Conservation (phyloP, 2,113 vertebrate genomes). For the Argyrosomus japonicus region DNA sequence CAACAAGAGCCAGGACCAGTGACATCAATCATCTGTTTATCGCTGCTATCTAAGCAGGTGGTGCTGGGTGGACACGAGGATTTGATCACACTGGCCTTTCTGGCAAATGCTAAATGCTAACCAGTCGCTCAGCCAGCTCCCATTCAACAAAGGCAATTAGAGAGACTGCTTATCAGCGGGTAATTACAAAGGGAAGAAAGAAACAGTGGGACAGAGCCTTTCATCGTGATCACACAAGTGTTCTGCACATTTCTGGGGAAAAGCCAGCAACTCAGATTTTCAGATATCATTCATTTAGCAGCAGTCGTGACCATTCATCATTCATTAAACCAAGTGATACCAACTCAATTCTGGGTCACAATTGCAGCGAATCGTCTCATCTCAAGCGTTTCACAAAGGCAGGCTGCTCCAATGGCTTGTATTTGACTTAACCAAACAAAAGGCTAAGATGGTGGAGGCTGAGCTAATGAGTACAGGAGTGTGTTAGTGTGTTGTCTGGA, state of each 20-base stretch:
- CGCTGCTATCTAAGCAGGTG: slow-evolving; percentile 17
- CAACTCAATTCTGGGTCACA: slow-evolving; percentile 26
- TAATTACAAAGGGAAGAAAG: slow-evolving; percentile 28
- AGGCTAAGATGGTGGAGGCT: background rate
- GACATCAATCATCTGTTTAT: background rate
- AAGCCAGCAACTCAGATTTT: slow-evolving; percentile 25
- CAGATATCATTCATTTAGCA: slow-evolving; percentile 27
- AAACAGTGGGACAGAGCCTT: slow-evolving; percentile 12
- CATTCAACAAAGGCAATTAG: slow-evolving; percentile 50
- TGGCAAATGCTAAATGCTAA: slow-evolving; percentile 27
- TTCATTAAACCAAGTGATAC: slow-evolving; percentile 22
- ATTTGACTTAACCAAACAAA: background rate
- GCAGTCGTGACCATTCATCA: slow-evolving; percentile 15
- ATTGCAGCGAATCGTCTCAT: slow-evolving; percentile 39
- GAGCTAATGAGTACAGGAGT: background rate
- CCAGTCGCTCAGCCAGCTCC: slow-evolving; percentile 38
- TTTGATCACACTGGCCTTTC: slow-evolving; percentile 32
- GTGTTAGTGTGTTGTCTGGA: slow-evolving; percentile 42
- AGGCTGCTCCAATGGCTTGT: background rate
- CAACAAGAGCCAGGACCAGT: slow-evolving; percentile 1
- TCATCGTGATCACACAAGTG: slow-evolving; percentile 35
- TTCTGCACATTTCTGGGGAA: slow-evolving; percentile 18
- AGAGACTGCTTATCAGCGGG: slow-evolving; percentile 44
- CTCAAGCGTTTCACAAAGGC: slow-evolving; percentile 34
- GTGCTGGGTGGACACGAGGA: slow-evolving; percentile 17